These are phyloP conservation scores for Sinodicranocentrus sp. DNA, from an alignment of 2,888 invertebrate species.

Conservation along the genomic window DNA sequence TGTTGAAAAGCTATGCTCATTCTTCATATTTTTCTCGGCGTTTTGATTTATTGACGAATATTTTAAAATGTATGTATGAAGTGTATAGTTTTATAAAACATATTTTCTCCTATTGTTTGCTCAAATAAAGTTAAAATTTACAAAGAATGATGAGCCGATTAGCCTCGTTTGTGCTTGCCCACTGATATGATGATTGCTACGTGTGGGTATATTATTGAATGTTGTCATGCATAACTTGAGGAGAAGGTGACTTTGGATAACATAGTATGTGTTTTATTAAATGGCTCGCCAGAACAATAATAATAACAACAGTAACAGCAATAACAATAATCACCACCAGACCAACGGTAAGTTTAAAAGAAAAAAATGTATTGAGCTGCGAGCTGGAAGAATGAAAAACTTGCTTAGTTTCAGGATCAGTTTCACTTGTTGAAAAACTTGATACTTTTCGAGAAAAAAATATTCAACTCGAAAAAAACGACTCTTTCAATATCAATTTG, in stretches of 20 bases:
- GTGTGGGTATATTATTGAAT: not conserved
- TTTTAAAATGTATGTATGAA: no score
- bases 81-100: not conserved
- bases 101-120: conserved; percentile 18
- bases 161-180: not conserved
- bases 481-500: not conserved
- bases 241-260: not conserved
- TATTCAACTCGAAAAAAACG: not conserved
- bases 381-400: not conserved
- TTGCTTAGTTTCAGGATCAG: not conserved
- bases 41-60: conserved; percentile 37
- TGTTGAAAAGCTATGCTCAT: conserved; percentile 39
- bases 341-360: conserved; percentile 71
- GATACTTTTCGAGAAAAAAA: not conserved
- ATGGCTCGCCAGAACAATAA: conserved; percentile 83
- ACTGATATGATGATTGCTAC: no score
- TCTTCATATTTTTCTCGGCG: conserved; percentile 8
- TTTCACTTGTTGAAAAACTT: conserved; percentile 4
- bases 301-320: conserved; percentile 73
- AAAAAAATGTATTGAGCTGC: not conserved
- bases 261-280: conserved; percentile 54
- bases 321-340: conserved; percentile 76
- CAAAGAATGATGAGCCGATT: not conserved
- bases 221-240: no score
- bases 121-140: conserved; percentile 1